Base-by-base conservation (phyloP, 1,140 invertebrate genomes). In the Heliconius hermathena region DNA sequence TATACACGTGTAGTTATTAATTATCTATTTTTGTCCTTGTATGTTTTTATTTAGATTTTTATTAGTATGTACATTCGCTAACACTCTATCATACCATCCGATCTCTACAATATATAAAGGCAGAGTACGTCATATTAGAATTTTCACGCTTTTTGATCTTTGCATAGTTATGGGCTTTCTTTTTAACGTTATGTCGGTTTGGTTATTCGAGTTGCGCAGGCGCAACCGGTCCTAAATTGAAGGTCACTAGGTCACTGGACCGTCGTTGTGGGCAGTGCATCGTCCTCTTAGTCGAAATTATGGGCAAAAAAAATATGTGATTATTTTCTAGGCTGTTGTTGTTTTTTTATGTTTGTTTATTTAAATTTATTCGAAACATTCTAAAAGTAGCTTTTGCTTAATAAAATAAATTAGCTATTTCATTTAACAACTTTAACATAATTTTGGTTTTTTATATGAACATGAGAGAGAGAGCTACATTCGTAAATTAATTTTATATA, bases 211-310 rank as follows among this genome's bases (percentile, higher is more conserved):
- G 71, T 71, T 71, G 54, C 74, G 52, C 71, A 54, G 77, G 41
- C 83, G 76, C 82, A 88, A 89, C 89, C 89, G 88, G 89, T 90
- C 84, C 80, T 33, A 66, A 57, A 26, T 83, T 86, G 84, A 90
- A 89, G 91, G 91, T 90, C 87, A 93, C 85, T 91, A 82, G 91
- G 91, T 91, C 85, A 93, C 85, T 90, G 85, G 87, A 87, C 86
- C 85, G 83, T 77, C 77, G 77, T 79, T 72, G 76, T 73, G 57
- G 70, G 60, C 29, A 71, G 57, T 52, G 60, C 52, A 74, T 71
- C 36, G 72, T 52, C 81, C 75, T 78, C 52, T 71, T 46, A 20
- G 38, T 79, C 41, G 16, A 79, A 79, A 79, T 75, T 74, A 66
- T 66, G 3, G 60, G 11, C 20, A 8, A 29, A 26, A 66, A n/a